Percentiles rank a stretch among this genome's conserved stretches.
Evolutionary conservation across 2,888 invertebrate genomes (phyloP).

Genomic region (Ectobius pallidus): DNA sequence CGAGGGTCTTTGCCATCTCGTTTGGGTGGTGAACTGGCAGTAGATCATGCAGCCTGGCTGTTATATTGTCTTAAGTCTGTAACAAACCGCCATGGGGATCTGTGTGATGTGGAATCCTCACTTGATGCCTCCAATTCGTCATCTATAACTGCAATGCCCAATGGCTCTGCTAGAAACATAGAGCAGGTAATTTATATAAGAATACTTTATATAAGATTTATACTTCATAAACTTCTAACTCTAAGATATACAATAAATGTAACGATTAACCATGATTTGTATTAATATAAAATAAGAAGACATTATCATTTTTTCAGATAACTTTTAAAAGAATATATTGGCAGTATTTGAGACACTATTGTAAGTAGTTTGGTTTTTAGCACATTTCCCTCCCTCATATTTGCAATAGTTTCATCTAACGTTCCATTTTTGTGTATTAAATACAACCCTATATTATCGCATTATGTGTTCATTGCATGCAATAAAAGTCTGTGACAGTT

Average conservation of each 20-base stretch:
- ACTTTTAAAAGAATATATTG: too few relatives aligned
- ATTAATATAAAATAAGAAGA: too few relatives aligned
- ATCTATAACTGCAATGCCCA: conserved; percentile 29
- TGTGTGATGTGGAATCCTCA: conserved; percentile 36
- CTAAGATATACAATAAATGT: neutral
- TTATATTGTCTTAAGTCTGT: conserved; percentile 78
- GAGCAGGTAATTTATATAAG: conserved; percentile 23
- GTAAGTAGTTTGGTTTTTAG: too few relatives aligned
- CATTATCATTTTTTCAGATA: too few relatives aligned
- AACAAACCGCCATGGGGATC: conserved; percentile 74
- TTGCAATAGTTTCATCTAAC: too few relatives aligned
- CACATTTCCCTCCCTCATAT: too few relatives aligned
- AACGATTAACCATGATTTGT: neutral
- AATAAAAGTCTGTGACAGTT: too few relatives aligned
- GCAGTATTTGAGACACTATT: too few relatives aligned
- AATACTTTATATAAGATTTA: too few relatives aligned
- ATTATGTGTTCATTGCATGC: too few relatives aligned
- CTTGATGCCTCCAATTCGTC: conserved; percentile 14
- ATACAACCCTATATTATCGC: too few relatives aligned
- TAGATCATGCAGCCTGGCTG: conserved; percentile 92
- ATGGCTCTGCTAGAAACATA: conserved; percentile 31
- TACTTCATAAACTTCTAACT: neutral
- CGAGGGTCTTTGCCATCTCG: conserved; percentile 84
- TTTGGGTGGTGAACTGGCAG: conserved; percentile 85
- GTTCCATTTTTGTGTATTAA: too few relatives aligned